Evolutionary conservation across 2,113 vertebrate genomes (phyloP), one percentile per base, ranked within the genome.

Genomic region (Macquaria ambigua): DNA sequence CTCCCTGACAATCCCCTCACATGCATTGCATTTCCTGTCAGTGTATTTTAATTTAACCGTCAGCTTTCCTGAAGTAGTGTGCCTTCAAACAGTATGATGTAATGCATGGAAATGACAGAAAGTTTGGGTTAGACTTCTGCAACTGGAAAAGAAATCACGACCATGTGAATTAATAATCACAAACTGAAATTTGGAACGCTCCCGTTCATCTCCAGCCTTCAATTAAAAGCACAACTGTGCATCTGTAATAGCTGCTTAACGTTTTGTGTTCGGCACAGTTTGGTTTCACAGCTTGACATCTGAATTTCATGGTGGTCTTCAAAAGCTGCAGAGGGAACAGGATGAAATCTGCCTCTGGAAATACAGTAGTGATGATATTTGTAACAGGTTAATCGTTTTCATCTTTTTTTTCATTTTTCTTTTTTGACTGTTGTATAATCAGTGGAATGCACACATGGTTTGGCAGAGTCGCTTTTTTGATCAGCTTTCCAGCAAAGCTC

Each of bases 21-120:
- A 64, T 83, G 63, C 43, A 28, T 72, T 39, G 56, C 34, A 58
- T 76, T 84, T 88, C 73, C 75, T 52, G 58, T 73, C 63, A 10
- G 25, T 5, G 1, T 63, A 59, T 74, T 83, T 84, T 52, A 28
- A 78, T 59, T 14, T 28, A 66, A 74, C 23, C 43, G 10, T 84
- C 43, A 77, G 21, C 76, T 67, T 67, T 56, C 2, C 41, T 66
- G 41, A 64, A 16, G 43, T 23, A 50, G 48, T 61, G 12, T 31
- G 68, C 53, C 76, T 84, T 78, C 63, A 72, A 34, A 84, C 77
- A 1, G 43, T 18, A 39, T 87, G 82, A 85, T 87, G 79, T 77
- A 90, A 87, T 52, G 11, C 43, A 14, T n/a, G 37, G 82, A 83
- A 90, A 90, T 52, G 41, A 50, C n/a, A 50, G 58, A 31, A 52